Evolutionary conservation across 2,888 invertebrate species (phyloP), one percentile per base, ranked within the genome.

Genomic region (Geophilus truncorum): DNA sequence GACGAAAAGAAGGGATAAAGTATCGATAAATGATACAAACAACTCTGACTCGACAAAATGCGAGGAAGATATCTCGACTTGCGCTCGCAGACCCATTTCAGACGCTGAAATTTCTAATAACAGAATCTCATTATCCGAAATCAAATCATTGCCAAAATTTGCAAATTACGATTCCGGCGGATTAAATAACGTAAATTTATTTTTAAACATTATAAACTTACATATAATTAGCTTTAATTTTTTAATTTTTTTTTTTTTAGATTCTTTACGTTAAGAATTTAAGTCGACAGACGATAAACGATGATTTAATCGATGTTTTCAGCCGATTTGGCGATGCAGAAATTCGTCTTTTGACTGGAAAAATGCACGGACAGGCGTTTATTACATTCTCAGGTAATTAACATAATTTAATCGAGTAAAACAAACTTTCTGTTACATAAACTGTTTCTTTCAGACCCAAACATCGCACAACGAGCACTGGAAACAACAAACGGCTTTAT

Each of bases 331-430:
- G 40, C 21, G 2, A 40, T 15, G 21, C 12, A n/a, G 9, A 36
- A 18, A 23, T 78, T 0, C 36, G 75, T n/a, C 10, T 82, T 34
- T 30, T 82, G 82, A 81, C 40, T 2, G 82, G 82, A 9, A 81
- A 40, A 81, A 82, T 82, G 82, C 77, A 45, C 34, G 82, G 82
- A 5, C 82, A 82, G 34, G 82, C 82, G 5, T 82, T 82, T 76
- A 30, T 82, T 18, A 79, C 79, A n/a, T 78, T 78, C 21, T 9
- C 32, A 36, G 78, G 78, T 78, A 78, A 34, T 28, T 76, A 3
- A 76, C 23, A 2, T 2, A 5, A n/a, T n/a, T n/a, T n/a, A n/a
- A n/a, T n/a, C n/a, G n/a, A n/a, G n/a, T n/a, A n/a, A n/a, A n/a
- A n/a, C n/a, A n/a, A n/a, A n/a, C n/a, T n/a, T n/a, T n/a, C n/a